Conservation (phyloP, 2,888 invertebrate genomes). For the Philhelius pedissequus region DNA sequence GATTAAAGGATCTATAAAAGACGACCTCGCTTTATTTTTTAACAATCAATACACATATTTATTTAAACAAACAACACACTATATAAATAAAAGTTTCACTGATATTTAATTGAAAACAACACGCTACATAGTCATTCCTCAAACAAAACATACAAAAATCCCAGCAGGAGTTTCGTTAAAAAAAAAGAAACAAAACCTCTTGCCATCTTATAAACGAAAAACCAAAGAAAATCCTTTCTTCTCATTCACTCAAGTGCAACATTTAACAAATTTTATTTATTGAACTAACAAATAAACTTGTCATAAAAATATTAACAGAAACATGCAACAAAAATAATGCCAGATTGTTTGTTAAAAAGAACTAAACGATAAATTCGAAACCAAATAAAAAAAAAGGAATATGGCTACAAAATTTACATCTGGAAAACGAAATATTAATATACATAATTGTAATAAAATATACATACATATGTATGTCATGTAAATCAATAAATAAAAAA, state of each 20-base stretch:
- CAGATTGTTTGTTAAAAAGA: constrained; percentile 1
- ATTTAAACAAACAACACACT: constrained; percentile 14
- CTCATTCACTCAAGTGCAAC: constrained; percentile 47
- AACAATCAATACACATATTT: constrained; percentile 14
- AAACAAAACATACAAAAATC: constrained; percentile 16
- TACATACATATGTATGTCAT: not conserved
- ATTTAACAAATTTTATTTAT: constrained; percentile 16
- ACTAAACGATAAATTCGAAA: constrained; percentile 31
- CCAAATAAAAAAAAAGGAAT: constrained; percentile 2
- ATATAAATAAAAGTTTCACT: constrained; percentile 26
- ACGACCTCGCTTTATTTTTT: constrained; percentile 65
- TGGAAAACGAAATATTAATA: not conserved
- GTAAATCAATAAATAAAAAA: constrained; percentile 6
- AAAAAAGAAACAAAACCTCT: constrained; percentile 36
- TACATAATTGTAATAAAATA: not conserved
- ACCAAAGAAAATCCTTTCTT: constrained; percentile 42
- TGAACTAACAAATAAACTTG: not conserved
- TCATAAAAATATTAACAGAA: not conserved
- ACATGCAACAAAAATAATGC: not conserved
- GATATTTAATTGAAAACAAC: constrained; percentile 23
- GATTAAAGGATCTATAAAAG: constrained; percentile 56
- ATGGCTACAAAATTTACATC: constrained; percentile 5
- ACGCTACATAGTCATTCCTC: constrained; percentile 62
- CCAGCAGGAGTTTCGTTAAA: constrained; percentile 27
- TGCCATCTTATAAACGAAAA: constrained; percentile 43